phyloP scores from a whole-genome alignment of 1,140 invertebrate species.

The Acromyrmex heyeri region DNA sequence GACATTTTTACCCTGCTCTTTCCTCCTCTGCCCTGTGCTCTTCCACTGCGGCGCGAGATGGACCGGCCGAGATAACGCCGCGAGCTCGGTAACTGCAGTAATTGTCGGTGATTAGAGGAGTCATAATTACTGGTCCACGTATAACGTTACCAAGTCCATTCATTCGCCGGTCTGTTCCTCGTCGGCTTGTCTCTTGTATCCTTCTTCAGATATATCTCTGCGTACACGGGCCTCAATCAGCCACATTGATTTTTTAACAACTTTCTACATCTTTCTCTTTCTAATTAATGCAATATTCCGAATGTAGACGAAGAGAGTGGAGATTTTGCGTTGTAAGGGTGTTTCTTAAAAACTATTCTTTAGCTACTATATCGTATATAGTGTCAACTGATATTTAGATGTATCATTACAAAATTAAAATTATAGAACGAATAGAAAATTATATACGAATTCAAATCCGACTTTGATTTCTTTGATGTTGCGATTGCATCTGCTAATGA shows the following conservation, averaged over 20 bases:
- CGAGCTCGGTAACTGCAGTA: conserved; percentile 83
- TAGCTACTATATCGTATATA: neutral
- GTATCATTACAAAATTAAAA: conserved; percentile 17
- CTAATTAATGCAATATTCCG: conserved; percentile 64
- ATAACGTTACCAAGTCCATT: conserved; percentile 83
- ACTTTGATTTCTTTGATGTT: conserved; percentile 33
- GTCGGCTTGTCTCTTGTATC: conserved; percentile 38
- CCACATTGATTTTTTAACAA: conserved; percentile 24
- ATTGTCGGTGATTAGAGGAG: conserved; percentile 85
- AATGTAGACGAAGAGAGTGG: neutral
- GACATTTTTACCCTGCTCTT: conserved; percentile 38
- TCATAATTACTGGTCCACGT: conserved; percentile 84
- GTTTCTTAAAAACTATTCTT: neutral
- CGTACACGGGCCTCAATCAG: neutral
- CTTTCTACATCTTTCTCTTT: neutral
- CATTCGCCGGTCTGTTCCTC: conserved; percentile 74
- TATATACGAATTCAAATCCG: neutral
- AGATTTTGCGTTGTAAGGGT: neutral
- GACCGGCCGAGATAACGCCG: conserved; percentile 82
- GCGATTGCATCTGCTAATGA: conserved; percentile 27
- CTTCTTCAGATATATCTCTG: conserved; percentile 16
- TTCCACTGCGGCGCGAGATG: conserved; percentile 76
- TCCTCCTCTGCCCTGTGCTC: conserved; percentile 7
- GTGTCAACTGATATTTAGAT: neutral
- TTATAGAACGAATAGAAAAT: neutral